phyloP scores from a whole-genome alignment of 2,888 invertebrate species.

The Drosophila demipolita region DNA sequence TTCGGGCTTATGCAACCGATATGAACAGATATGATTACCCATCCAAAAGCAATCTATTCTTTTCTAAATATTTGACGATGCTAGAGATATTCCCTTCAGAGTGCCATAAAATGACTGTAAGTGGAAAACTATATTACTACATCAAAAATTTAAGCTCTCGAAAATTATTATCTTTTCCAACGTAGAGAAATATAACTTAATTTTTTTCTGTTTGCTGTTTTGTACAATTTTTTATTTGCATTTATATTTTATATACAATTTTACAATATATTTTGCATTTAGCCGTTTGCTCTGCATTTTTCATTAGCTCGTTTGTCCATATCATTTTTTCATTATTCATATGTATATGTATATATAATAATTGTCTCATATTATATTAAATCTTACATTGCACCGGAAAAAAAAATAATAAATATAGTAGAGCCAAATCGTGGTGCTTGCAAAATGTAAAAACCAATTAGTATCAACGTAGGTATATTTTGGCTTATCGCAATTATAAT shows the following conservation, averaged over 20 bases:
- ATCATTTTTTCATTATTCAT: constrained; percentile 39
- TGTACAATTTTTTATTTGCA: constrained; percentile 73
- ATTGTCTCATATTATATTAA: constrained; percentile 47
- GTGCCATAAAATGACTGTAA: background rate
- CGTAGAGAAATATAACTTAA: background rate
- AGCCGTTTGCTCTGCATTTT: constrained; percentile 45
- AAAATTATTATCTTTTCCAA: background rate
- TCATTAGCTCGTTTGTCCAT: constrained; percentile 63
- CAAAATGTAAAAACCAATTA: constrained; percentile 16
- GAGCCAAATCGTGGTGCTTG: constrained; percentile 24
- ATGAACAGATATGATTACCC: background rate
- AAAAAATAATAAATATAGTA: constrained; percentile 8
- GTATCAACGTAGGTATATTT: constrained; percentile 21
- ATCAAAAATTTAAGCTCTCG: background rate
- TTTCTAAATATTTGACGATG: background rate
- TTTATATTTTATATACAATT: constrained; percentile 75
- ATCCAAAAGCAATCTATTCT: background rate
- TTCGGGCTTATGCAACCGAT: background rate
- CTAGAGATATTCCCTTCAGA: background rate
- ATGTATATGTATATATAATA: constrained; percentile 44
- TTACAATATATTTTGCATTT: constrained; percentile 61
- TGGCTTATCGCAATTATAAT: constrained; percentile 15
- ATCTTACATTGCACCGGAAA: constrained; percentile 51
- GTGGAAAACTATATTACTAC: background rate
- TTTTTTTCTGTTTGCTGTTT: constrained; percentile 34